These are phyloP conservation scores for Patella caerulea DNA, from an alignment of 2,888 invertebrate species.

Conservation along the genomic window DNA sequence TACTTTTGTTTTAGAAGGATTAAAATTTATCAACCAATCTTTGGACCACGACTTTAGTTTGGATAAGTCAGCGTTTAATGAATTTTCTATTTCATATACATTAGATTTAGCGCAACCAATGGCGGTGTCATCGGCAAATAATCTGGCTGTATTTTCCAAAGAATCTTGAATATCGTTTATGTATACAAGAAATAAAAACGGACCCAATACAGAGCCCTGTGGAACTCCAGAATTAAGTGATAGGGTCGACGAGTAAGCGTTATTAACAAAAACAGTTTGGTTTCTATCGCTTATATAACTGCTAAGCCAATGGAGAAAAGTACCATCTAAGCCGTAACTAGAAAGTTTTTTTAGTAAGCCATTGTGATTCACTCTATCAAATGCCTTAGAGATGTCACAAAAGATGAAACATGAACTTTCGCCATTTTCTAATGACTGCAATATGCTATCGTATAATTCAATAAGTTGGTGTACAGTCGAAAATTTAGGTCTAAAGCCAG, in stretches of 20 bases:
- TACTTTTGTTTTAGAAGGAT: conserved; percentile 21
- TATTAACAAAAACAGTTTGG: background rate
- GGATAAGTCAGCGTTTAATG: conserved; percentile 18
- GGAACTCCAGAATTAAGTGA: conserved; percentile 13
- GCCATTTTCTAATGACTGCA: background rate
- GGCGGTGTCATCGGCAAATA: conserved; percentile 24
- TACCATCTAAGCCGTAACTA: background rate
- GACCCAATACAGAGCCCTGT: conserved; percentile 28
- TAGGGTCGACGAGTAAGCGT: background rate
- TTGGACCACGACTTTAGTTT: background rate
- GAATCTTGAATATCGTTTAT: conserved; percentile 22
- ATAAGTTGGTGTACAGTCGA: background rate
- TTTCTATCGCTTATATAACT: background rate
- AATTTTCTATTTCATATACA: conserved; percentile 16
- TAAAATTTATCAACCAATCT: conserved; percentile 25
- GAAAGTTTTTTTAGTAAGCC: background rate
- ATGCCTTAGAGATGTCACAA: background rate
- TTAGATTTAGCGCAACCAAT: background rate
- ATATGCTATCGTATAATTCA: background rate
- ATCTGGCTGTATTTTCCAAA: conserved; percentile 10
- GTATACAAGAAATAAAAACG: conserved; percentile 27
- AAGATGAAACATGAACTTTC: background rate
- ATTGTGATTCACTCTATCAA: background rate
- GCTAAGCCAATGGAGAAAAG: background rate
- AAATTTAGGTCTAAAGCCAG: background rate